Base-by-base conservation (phyloP, 2,797 vertebrate species). In the Gouania willdenowi region DNA sequence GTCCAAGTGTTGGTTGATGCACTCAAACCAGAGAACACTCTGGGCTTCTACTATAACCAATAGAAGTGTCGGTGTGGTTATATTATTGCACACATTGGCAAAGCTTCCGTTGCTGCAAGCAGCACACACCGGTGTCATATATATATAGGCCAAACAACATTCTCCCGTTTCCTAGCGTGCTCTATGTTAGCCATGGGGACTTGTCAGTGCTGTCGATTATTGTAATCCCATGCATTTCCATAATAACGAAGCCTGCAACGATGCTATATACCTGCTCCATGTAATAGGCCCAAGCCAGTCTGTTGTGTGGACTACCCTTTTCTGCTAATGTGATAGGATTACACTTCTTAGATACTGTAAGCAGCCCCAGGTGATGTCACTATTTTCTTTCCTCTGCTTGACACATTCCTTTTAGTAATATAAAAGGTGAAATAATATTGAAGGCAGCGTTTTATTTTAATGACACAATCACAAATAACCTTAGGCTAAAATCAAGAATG, bases 301-400 rank as follows among this genome's bases (percentile, higher is more conserved):
- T 26, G 40, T n/a, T n/a, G n/a, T n/a, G 55, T 24, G 32, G 31
- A 35, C 55, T 71, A 69, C 53, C 73, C 69, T 77, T 79, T 74
- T 79, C 66, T 77, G 66, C 43, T 36, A 38, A 43, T 51, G 57
- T 66, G 58, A 65, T 44, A 50, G 61, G 68, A 75, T 77, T 79
- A 70, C 23, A 64, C 56, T 43, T 62, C 9, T 65, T 45, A 28
- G 31, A 37, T 15, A 10, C 23, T 13, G 27, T 43, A 38, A 37
- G 26, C 50, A 37, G 25, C 58, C 45, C 29, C 5, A 47, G 18
- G 43, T 52, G 44, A 60, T 26, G 51, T 23, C 5, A 3, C 16
- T 44, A 8, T 13, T 35, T 14, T 40, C 12, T 24, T 31, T 9
- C 4, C n/a, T n/a, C n/a, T 29, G 38, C 8, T 3, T 26, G 39